Base-by-base conservation (phyloP, 2,888 invertebrate genomes). In the Sphecodes monilicornis region DNA sequence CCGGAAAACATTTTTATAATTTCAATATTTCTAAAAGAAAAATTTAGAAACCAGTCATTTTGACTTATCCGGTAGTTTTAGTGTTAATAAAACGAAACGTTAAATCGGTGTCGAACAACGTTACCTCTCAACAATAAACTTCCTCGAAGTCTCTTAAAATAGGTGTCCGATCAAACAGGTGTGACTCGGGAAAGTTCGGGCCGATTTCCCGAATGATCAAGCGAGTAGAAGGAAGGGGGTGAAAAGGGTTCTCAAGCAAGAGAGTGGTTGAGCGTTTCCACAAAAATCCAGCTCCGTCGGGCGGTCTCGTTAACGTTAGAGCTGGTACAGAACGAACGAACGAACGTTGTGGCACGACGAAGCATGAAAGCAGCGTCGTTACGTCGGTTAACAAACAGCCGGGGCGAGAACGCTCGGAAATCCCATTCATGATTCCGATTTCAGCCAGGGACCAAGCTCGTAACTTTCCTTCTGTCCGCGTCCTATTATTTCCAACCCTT, bases 381-480 rank as follows among this genome's bases (percentile, higher is more conserved):
- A 70, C 43, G 43, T 18, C 66, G 66, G 66, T 43, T 43, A 43
- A 70, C 46, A 32, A 46, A 70, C 29, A 46, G 64, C 32, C 64
- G 32, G 72, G n/a, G 54, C 64, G 80, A 60, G 69, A 39, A 41
- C 50, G 36, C 54, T 36, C 46, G 60, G 39, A 68, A 68, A 80
- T 79, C 74, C 74, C 74, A 82, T 82, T 80, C 79, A 75, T 50
- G 79, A 50, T 64, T 73, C 64, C 39, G 82, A 82, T 82, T 82
- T 70, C 74, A 60, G 74, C 72, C 64, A 36, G 22, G 36, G 22
- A 46, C 43, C 22, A 10, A 16, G 68, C 79, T 75, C 80, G 80
- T 70, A 69, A 69, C 69, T 79, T 69, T 69, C 68, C 57, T 57
- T 50, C 46, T 36, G 36, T 16, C 29, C n/a, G 4, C 60, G 50